These are phyloP conservation scores for Tangara arthus DNA, from an alignment of 2,797 vertebrate species.

Conservation along the genomic window DNA sequence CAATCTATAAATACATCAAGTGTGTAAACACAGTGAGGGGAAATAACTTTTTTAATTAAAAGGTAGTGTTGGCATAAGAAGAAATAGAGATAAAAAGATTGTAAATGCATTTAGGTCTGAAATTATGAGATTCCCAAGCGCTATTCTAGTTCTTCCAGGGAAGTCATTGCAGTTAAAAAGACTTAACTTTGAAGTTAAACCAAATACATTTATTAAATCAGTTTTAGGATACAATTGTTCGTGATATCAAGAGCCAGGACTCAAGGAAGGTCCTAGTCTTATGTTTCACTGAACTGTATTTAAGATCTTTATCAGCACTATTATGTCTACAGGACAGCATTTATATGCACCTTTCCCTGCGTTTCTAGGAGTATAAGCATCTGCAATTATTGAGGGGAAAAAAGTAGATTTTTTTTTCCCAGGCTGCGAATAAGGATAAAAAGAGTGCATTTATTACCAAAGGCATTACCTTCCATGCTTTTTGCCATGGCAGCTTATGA, in stretches of 20 bases:
- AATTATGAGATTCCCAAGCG: not conserved
- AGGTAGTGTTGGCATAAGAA: not conserved
- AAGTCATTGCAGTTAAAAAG: not conserved
- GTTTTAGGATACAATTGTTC: not conserved
- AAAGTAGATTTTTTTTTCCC: not conserved
- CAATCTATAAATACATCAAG: not conserved
- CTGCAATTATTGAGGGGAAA: not conserved
- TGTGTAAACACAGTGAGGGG: not conserved
- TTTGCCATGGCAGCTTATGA: not conserved
- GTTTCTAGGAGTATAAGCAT: not conserved
- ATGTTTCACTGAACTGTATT: not conserved
- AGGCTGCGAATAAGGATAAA: not conserved
- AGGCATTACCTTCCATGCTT: not conserved
- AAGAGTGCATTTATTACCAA: not conserved
- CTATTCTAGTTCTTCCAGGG: not conserved
- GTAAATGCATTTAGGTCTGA: not conserved
- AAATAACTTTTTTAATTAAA: slow-evolving; percentile 35
- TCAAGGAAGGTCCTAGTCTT: not conserved
- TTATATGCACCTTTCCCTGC: not conserved
- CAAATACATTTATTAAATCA: not conserved
- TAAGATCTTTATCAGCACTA: not conserved
- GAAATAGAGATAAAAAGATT: not conserved
- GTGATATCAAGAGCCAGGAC: not conserved
- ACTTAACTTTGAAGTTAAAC: not conserved
- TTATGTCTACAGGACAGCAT: not conserved